phyloP scores from a whole-genome alignment of 2,797 vertebrate species.

The Cyclura pinguis region DNA sequence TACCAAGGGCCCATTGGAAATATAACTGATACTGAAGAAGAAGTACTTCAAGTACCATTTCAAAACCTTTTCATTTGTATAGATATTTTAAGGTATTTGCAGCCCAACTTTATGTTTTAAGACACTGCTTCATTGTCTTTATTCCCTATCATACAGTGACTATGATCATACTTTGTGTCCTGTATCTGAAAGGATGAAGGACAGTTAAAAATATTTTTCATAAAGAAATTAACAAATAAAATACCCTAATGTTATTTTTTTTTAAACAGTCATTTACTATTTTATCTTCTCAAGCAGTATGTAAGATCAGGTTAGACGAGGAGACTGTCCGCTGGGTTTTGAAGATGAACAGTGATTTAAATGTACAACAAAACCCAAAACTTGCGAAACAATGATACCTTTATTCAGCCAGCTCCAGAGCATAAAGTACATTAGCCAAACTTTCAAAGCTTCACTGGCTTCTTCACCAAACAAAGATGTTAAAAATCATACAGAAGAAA shows the following conservation, averaged over 20 bases:
- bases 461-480: no score
- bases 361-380: no score
- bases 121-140: not conserved
- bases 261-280: not conserved
- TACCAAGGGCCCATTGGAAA: not conserved
- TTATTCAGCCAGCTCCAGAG: no score
- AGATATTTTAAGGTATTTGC: not conserved
- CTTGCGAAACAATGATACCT: no score
- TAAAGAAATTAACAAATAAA: not conserved
- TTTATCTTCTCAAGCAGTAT: not conserved
- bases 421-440: no score
- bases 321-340: not conserved
- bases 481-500: not conserved
- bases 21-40: no score
- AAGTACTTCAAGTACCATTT: not conserved
- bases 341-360: not conserved
- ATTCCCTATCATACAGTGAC: not conserved
- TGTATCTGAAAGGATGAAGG: not conserved
- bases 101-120: not conserved
- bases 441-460: no score
- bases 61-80: not conserved
- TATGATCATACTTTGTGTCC: not conserved
- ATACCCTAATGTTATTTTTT: not conserved
- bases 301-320: not conserved
- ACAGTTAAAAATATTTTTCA: not conserved